Evolutionary conservation across 1,140 invertebrate genomes (phyloP).

Genomic region (Ceratosolen fusciceps): DNA sequence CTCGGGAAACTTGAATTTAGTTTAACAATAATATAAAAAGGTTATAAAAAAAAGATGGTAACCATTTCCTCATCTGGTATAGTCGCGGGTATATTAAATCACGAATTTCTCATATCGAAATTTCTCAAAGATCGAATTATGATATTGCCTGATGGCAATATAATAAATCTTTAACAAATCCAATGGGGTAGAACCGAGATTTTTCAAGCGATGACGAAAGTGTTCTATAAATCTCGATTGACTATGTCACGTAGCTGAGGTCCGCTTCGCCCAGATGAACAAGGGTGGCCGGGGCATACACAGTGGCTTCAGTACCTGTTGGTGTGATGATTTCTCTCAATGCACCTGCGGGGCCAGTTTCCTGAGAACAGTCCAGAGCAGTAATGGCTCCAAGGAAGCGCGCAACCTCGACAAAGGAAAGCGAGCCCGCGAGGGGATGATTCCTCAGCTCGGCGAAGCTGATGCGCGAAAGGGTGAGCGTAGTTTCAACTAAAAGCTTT

Average conservation of each 20-base stretch:
- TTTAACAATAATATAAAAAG: too few relatives aligned
- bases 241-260: constrained; percentile 61
- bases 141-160: too few relatives aligned
- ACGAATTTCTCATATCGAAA: too few relatives aligned
- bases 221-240: too few relatives aligned
- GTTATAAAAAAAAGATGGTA: too few relatives aligned
- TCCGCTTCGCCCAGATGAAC: constrained; percentile 63
- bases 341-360: constrained; percentile 62
- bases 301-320: constrained; percentile 68
- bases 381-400: constrained; percentile 1
- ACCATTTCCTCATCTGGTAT: too few relatives aligned
- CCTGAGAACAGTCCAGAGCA: constrained; percentile 15
- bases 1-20: too few relatives aligned
- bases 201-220: too few relatives aligned
- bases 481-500: not conserved
- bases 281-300: constrained; percentile 69
- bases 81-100: too few relatives aligned
- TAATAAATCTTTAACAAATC: too few relatives aligned
- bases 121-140: too few relatives aligned
- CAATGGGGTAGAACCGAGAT: too few relatives aligned
- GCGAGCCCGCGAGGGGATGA: constrained; percentile 54
- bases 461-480: constrained; percentile 60
- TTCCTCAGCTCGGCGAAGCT: constrained; percentile 46
- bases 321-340: constrained; percentile 69
- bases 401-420: constrained; percentile 45